Percentiles rank a stretch among this genome's conserved stretches.
Conservation (phyloP, 2,797 vertebrate species). For the Tachyglossus aculeatus region DNA sequence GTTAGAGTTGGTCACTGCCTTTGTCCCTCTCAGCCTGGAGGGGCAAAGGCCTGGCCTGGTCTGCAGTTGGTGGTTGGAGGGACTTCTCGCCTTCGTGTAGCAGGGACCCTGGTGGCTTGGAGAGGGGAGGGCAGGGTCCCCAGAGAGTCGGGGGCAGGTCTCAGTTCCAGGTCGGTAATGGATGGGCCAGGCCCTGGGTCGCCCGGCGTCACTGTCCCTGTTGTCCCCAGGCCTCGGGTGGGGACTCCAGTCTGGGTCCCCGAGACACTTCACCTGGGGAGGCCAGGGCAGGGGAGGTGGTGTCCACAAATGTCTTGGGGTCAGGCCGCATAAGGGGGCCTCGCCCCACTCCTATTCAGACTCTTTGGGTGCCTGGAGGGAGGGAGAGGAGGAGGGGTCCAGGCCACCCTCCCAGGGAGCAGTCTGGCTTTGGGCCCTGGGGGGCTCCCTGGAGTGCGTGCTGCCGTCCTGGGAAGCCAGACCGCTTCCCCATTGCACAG, state of each 20-base stretch:
- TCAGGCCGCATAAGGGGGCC: neutral
- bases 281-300: no score
- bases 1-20: neutral
- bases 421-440: neutral
- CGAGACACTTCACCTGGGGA: neutral
- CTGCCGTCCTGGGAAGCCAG: neutral
- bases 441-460: neutral
- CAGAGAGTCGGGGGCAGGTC: no score
- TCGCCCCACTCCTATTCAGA: neutral
- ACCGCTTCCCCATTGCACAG: neutral
- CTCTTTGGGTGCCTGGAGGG: no score
- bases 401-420: neutral
- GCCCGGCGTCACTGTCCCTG: conserved; percentile 30
- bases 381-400: neutral
- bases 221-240: conserved; percentile 9
- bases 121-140: no score
- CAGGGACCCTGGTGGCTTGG: no score
- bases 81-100: no score
- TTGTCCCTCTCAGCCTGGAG: neutral
- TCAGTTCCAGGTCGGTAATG: neutral
- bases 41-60: neutral
- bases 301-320: no score
- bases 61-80: no score
- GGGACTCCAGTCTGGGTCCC: conserved; percentile 26
- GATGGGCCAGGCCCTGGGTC: conserved; percentile 36